phyloP scores from a whole-genome alignment of 2,888 invertebrate genomes.

The Marronus borbonicus region DNA sequence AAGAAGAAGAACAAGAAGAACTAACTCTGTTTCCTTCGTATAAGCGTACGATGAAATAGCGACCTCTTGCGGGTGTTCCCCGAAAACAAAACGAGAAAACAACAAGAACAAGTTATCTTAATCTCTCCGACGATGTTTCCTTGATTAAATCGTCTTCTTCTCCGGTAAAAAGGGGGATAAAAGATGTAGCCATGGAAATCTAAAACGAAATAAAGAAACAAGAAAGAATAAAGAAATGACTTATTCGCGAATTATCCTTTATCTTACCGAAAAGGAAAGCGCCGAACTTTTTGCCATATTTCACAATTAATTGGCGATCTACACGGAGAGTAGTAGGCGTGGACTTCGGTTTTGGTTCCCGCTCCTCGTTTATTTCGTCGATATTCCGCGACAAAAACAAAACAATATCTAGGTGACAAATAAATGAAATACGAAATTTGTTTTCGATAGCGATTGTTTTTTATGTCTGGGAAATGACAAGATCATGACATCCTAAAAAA shows the following conservation, averaged over 20 bases:
- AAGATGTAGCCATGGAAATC: not conserved
- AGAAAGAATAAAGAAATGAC: conserved; percentile 10
- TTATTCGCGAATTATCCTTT: conserved; percentile 3
- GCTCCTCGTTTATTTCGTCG: not conserved
- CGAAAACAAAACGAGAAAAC: conserved; percentile 15
- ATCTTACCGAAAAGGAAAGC: not conserved
- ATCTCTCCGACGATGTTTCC: not conserved
- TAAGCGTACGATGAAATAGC: not conserved
- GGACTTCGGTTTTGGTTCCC: not conserved
- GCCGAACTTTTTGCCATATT: not conserved
- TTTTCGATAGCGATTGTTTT: not conserved
- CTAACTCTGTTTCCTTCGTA: too few relatives aligned
- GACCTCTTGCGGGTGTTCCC: too few relatives aligned
- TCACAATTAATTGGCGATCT: conserved; percentile 4
- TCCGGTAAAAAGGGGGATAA: conserved; percentile 4
- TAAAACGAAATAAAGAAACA: not conserved
- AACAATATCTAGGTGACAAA: not conserved
- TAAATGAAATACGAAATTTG: conserved; percentile 1
- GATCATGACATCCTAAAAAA: too few relatives aligned
- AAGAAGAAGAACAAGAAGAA: not conserved
- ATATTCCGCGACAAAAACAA: too few relatives aligned
- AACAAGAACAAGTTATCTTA: conserved; percentile 21
- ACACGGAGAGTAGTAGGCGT: not conserved
- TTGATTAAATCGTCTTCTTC: conserved; percentile 16
- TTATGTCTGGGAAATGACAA: too few relatives aligned